These are phyloP conservation scores for Melozone crissalis DNA, from an alignment of 2,113 vertebrate species.

Conservation along the genomic window DNA sequence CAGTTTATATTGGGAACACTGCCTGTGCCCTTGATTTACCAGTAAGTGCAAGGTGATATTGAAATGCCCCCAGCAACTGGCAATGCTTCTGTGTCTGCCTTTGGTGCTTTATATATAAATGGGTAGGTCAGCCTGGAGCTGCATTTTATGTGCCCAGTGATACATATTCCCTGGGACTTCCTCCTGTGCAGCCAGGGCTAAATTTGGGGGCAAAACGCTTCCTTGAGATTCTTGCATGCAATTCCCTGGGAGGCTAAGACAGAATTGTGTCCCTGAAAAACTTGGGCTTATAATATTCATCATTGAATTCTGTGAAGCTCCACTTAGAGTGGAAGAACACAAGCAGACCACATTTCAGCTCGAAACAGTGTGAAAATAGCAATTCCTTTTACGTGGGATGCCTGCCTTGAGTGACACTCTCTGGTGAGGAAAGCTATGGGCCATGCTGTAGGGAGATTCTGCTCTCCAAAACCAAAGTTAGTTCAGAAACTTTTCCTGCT, in stretches of 20 bases:
- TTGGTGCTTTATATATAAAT: neutral
- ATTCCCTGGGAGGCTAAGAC: neutral
- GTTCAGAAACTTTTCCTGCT: neutral
- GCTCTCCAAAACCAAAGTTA: neutral
- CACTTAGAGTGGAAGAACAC: neutral
- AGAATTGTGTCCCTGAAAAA: neutral
- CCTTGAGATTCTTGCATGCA: neutral
- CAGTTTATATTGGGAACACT: neutral
- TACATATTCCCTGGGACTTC: neutral
- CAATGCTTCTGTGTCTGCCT: neutral
- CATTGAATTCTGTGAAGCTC: neutral
- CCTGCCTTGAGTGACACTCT: neutral
- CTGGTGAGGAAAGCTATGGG: neutral
- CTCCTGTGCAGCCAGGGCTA: neutral
- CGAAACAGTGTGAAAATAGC: neutral
- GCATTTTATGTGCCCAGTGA: neutral
- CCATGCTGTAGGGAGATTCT: neutral
- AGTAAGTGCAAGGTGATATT: neutral
- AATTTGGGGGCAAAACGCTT: neutral
- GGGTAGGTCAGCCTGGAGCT: neutral
- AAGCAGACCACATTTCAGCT: conserved; percentile 1
- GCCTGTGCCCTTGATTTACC: fast-evolving
- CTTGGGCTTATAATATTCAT: neutral
- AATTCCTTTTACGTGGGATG: neutral
- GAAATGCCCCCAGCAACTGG: neutral